Conservation (phyloP, 2,888 invertebrate species). For the Hypolimnas misippus region DNA sequence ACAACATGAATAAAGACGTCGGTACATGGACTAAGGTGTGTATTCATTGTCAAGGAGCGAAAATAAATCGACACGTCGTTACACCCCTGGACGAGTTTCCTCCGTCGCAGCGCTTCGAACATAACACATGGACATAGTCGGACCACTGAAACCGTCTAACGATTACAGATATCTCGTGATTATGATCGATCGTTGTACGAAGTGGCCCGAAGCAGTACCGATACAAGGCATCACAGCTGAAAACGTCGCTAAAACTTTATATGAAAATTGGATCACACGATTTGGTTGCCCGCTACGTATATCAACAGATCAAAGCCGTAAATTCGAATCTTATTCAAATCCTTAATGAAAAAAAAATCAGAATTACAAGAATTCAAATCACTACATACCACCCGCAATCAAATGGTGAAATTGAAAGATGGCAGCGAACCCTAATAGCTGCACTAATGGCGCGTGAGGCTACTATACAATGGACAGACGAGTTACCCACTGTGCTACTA, state of each 20-base stretch:
- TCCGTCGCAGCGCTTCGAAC: conserved; percentile 35
- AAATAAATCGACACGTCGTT: conserved; percentile 33
- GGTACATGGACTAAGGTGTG: conserved; percentile 34
- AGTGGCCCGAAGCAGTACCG: conserved; percentile 1
- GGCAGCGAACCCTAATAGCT: not conserved
- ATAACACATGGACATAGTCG: conserved; percentile 41
- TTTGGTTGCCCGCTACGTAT: conserved; percentile 13
- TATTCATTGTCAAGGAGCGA: conserved; percentile 35
- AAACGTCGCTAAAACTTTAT: too few species aligned
- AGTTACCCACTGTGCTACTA: not conserved
- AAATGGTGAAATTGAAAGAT: not conserved
- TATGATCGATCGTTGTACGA: conserved; percentile 33
- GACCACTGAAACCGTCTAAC: not conserved
- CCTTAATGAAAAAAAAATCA: not conserved
- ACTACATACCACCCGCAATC: conserved; percentile 16
- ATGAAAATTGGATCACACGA: too few species aligned
- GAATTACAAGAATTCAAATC: conserved; percentile 7
- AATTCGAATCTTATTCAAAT: conserved; percentile 42
- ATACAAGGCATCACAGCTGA: not conserved
- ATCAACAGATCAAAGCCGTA: conserved; percentile 42
- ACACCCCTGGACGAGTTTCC: conserved; percentile 30
- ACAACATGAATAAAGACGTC: conserved; percentile 39
- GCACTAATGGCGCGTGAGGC: not conserved
- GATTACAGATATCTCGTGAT: conserved; percentile 30
- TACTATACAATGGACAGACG: not conserved